phyloP scores from a whole-genome alignment of 2,113 vertebrate species.

The Chauna torquata region DNA sequence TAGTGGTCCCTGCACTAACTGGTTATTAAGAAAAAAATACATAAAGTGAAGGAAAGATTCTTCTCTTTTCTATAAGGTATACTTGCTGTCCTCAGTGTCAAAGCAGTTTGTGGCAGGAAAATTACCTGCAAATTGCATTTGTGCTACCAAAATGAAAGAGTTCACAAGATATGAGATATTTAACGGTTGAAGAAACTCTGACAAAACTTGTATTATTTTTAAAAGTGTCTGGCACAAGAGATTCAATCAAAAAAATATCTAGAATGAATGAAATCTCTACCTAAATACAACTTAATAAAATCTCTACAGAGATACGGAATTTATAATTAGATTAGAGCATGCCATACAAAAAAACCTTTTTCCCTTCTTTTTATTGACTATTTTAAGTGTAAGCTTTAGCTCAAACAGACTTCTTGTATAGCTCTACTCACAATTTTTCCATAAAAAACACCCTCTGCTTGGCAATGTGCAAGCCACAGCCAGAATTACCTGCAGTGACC shows the following conservation, averaged over 20 bases:
- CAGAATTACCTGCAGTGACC: neutral
- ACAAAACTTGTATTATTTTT: neutral
- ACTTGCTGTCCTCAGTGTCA: neutral
- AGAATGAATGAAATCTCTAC: neutral
- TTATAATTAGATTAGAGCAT: neutral
- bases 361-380: neutral
- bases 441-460: neutral
- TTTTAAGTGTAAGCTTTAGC: neutral
- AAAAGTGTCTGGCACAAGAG: neutral
- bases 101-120: neutral
- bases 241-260: neutral
- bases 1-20: neutral
- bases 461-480: neutral
- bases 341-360: neutral
- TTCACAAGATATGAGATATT: neutral
- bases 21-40: neutral
- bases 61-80: neutral
- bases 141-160: neutral
- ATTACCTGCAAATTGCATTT: neutral
- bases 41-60: neutral
- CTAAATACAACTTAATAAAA: neutral
- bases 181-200: neutral
- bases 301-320: neutral
- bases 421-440: neutral
- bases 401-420: neutral